phyloP scores from a whole-genome alignment of 92 coral and sea anemone genomes.

The Anthopleura xanthogrammica region DNA sequence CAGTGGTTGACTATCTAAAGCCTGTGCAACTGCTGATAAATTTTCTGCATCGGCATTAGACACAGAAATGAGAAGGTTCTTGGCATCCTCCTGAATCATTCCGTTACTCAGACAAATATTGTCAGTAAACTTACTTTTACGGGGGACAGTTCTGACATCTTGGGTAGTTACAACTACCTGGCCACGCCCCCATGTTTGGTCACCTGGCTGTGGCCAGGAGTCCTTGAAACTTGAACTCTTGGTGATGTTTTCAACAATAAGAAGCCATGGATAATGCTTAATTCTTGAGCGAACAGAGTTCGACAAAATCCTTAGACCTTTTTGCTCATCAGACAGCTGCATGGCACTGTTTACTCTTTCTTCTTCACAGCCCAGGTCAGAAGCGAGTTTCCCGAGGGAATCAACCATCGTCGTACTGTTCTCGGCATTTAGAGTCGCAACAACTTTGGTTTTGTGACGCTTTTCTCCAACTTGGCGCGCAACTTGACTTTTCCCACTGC shows the following conservation, averaged over 20 bases:
- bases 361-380: slow-evolving; percentile 13
- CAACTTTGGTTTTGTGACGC: slow-evolving; percentile 11
- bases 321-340: background rate
- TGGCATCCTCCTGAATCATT: slow-evolving; percentile 27
- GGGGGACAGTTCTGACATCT: slow-evolving; percentile 27
- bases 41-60: background rate
- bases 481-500: slow-evolving; percentile 45
- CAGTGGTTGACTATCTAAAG: slow-evolving; percentile 6
- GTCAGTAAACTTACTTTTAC: slow-evolving; percentile 17
- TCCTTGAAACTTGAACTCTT: background rate
- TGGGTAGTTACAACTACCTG: slow-evolving; percentile 43
- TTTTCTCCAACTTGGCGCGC: slow-evolving; percentile 46
- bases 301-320: background rate
- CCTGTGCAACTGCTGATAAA: background rate
- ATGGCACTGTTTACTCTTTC: background rate
- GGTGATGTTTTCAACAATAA: slow-evolving; percentile 28
- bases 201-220: slow-evolving; percentile 30
- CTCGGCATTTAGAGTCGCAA: slow-evolving; percentile 42
- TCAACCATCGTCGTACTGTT: slow-evolving; percentile 22
- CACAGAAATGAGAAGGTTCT: slow-evolving; percentile 3
- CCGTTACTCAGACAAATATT: slow-evolving; percentile 24
- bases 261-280: slow-evolving; percentile 13
- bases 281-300: slow-evolving; percentile 10
- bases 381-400: slow-evolving; percentile 23
- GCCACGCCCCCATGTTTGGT: slow-evolving; percentile 36